Conservation (phyloP, 1,140 invertebrate genomes). For the Neocloeon triangulifer region DNA sequence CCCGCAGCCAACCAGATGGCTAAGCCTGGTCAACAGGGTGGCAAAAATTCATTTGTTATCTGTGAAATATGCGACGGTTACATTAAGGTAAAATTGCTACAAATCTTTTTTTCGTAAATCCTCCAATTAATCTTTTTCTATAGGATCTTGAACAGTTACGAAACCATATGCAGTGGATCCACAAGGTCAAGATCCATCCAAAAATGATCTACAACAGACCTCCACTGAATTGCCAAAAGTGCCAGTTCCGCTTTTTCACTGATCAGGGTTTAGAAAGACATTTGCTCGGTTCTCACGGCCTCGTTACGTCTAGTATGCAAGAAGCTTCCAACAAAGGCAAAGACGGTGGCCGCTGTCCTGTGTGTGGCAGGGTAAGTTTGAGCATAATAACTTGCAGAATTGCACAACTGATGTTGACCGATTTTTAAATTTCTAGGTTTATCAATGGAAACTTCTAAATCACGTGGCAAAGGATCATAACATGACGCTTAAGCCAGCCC, state of each 20-base stretch:
- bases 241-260: constrained; percentile 69
- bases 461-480: constrained; percentile 78
- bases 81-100: constrained; percentile 38
- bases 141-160: constrained; percentile 70
- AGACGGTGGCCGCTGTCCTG: constrained; percentile 78
- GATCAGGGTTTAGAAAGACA: constrained; percentile 78
- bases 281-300: constrained; percentile 74
- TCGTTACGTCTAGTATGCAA: constrained; percentile 89
- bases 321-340: constrained; percentile 86
- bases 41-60: constrained; percentile 68
- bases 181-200: constrained; percentile 88
- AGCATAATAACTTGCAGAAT: not conserved
- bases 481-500: constrained; percentile 73
- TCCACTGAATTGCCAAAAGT: constrained; percentile 86
- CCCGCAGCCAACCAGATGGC: constrained; percentile 20
- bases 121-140: constrained; percentile 7
- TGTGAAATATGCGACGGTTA: constrained; percentile 91
- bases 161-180: constrained; percentile 91
- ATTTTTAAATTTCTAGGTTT: constrained; percentile 34
- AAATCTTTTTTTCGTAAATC: not conserved
- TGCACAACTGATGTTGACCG: too few species aligned
- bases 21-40: constrained; percentile 12
- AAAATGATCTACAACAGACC: constrained; percentile 90
- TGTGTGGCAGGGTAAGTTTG: constrained; percentile 60
- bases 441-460: constrained; percentile 77